phyloP scores from a whole-genome alignment of 2,888 invertebrate genomes.

The Lissonota sp. region DNA sequence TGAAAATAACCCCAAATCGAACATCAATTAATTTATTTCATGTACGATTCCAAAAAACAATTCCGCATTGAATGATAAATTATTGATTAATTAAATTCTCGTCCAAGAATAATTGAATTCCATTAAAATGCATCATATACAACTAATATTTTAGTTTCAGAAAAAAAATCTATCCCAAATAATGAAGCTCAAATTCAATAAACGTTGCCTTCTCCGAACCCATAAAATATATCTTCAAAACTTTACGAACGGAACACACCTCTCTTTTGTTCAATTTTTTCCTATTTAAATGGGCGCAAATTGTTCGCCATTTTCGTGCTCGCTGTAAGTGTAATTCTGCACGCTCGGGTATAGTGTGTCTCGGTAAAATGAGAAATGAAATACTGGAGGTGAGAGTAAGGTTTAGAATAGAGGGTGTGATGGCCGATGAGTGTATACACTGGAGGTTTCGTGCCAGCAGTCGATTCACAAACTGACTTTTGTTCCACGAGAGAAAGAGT shows the following conservation, averaged over 20 bases:
- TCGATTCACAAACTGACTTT: slow-evolving; percentile 60
- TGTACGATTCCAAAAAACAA: too few relatives aligned
- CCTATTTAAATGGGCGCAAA: slow-evolving; percentile 51
- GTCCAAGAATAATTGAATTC: too few relatives aligned
- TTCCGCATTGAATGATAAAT: too few relatives aligned
- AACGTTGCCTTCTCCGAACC: slow-evolving; percentile 19
- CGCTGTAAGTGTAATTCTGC: slow-evolving; percentile 53
- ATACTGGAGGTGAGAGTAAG: neutral
- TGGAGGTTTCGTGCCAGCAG: slow-evolving; percentile 59
- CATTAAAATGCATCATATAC: too few relatives aligned
- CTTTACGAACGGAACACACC: slow-evolving; percentile 28
- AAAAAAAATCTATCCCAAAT: too few relatives aligned
- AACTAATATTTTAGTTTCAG: too few relatives aligned
- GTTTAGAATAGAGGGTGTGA: neutral
- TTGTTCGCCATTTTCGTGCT: slow-evolving; percentile 53
- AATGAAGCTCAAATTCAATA: slow-evolving; percentile 8
- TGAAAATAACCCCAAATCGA: too few relatives aligned
- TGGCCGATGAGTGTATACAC: slow-evolving; percentile 27
- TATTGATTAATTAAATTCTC: too few relatives aligned
- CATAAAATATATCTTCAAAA: slow-evolving; percentile 44
- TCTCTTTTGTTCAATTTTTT: slow-evolving; percentile 41
- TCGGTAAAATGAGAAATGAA: slow-evolving; percentile 24
- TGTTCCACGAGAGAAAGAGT: slow-evolving; percentile 35
- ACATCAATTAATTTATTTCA: too few relatives aligned
- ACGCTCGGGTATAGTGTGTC: slow-evolving; percentile 45